phyloP scores from a whole-genome alignment of 2,888 invertebrate species.

The Blera fallax region DNA sequence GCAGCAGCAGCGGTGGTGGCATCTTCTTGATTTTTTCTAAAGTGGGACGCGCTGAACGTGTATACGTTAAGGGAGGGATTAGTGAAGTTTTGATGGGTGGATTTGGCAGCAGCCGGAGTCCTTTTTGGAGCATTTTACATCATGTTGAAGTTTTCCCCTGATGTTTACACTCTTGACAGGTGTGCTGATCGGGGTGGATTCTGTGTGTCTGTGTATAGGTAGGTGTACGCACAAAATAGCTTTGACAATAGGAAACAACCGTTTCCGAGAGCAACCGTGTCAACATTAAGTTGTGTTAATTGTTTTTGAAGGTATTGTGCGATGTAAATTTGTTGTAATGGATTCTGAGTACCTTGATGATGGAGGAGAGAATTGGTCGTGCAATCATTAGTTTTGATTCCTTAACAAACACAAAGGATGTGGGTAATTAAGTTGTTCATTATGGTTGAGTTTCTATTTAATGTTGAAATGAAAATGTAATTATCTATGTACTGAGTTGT shows the following conservation, averaged over 20 bases:
- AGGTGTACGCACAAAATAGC: slow-evolving; percentile 2
- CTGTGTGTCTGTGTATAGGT: no score
- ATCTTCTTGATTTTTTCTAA: neutral
- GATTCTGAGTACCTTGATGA: slow-evolving; percentile 28
- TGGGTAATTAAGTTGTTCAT: slow-evolving; percentile 50
- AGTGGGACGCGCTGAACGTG: slow-evolving; percentile 26
- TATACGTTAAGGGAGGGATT: slow-evolving; percentile 41
- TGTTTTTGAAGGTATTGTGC: slow-evolving; percentile 42
- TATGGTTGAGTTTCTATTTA: neutral
- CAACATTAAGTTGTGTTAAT: slow-evolving; percentile 56
- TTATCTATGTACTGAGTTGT: neutral
- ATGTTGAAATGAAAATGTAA: slow-evolving; percentile 23
- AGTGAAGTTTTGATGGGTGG: slow-evolving; percentile 61
- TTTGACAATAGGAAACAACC: slow-evolving; percentile 17
- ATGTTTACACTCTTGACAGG: slow-evolving; percentile 58
- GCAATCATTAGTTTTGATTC: slow-evolving; percentile 51
- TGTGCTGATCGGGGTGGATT: slow-evolving; percentile 20
- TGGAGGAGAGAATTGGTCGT: neutral
- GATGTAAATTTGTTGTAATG: slow-evolving; percentile 15
- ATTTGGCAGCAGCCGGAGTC: slow-evolving; percentile 31
- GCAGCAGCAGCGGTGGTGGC: no score
- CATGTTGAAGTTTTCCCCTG: slow-evolving; percentile 28
- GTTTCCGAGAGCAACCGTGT: slow-evolving; percentile 7
- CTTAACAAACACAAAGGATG: slow-evolving; percentile 1
- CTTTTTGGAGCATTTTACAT: slow-evolving; percentile 24